phyloP scores from a whole-genome alignment of 2,888 invertebrate genomes.

The Drosophila mimica region DNA sequence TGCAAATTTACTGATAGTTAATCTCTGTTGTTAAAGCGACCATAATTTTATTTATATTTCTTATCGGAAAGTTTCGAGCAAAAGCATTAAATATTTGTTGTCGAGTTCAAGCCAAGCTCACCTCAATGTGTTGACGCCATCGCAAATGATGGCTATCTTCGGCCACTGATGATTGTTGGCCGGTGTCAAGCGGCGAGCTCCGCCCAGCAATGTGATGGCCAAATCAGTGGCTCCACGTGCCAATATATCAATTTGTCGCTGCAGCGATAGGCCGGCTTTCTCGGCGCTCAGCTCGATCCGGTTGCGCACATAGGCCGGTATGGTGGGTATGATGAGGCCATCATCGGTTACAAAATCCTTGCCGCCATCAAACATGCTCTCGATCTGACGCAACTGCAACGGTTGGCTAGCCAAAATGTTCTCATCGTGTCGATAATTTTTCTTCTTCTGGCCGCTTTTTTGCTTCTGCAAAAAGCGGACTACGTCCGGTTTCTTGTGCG shows the following conservation, averaged over 20 bases:
- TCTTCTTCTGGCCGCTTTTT: conserved; percentile 83
- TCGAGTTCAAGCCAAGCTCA: conserved; percentile 15
- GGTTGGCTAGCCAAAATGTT: conserved; percentile 90
- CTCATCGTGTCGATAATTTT: conserved; percentile 92
- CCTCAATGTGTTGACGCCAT: conserved; percentile 76
- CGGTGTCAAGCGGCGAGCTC: conserved; percentile 92
- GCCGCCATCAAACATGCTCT: conserved; percentile 85
- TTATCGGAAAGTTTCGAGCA: neutral
- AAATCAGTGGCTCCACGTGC: conserved; percentile 94
- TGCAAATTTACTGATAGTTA: neutral
- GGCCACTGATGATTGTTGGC: conserved; percentile 96
- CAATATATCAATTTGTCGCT: conserved; percentile 90
- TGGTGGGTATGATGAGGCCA: conserved; percentile 92
- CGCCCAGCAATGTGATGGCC: conserved; percentile 92
- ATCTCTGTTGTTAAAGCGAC: neutral
- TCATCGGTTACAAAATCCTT: conserved; percentile 88
- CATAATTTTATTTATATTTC: neutral
- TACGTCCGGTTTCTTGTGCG: conserved; percentile 68
- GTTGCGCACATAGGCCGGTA: conserved; percentile 88
- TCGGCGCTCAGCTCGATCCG: conserved; percentile 90
- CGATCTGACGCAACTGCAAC: conserved; percentile 89
- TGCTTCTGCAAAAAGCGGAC: too few species aligned
- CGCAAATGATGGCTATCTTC: conserved; percentile 90
- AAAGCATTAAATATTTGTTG: neutral
- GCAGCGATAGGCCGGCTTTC: conserved; percentile 88